Percentiles rank a stretch among this genome's conserved stretches.
Evolutionary conservation across 2,888 invertebrate genomes (phyloP).

Genomic region (Spodoptera littoralis): DNA sequence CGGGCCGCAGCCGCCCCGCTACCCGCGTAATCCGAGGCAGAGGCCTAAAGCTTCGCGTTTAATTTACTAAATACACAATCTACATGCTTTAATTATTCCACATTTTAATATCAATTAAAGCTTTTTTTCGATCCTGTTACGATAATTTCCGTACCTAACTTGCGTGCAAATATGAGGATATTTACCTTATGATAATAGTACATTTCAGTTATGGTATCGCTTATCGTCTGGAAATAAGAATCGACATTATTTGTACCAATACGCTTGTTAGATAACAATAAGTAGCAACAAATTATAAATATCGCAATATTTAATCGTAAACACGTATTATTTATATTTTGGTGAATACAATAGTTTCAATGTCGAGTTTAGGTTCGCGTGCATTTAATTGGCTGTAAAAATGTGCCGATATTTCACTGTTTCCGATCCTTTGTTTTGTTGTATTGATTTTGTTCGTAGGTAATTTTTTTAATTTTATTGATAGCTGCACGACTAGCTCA

Average conservation of each 20-base stretch:
- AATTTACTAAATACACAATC: too few relatives aligned
- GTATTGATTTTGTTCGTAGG: slow-evolving; percentile 13
- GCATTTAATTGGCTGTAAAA: slow-evolving; percentile 17
- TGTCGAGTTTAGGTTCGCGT: slow-evolving; percentile 22
- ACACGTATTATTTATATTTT: not conserved
- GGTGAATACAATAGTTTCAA: slow-evolving; percentile 2
- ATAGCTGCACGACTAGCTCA: too few relatives aligned
- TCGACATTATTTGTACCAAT: slow-evolving; percentile 4
- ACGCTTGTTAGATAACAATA: slow-evolving; percentile 9
- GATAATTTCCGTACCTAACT: too few relatives aligned
- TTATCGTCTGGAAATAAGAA: not conserved
- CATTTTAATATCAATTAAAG: too few relatives aligned
- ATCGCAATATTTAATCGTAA: slow-evolving; percentile 10
- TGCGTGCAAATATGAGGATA: too few relatives aligned
- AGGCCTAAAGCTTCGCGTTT: too few relatives aligned
- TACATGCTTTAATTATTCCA: too few relatives aligned
- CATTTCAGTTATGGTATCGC: slow-evolving; percentile 8
- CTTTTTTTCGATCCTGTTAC: too few relatives aligned
- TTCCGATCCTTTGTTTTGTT: slow-evolving; percentile 11
- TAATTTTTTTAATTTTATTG: too few relatives aligned
- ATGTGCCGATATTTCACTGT: not conserved
- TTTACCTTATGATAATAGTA: too few relatives aligned
- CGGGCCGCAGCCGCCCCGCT: too few relatives aligned
- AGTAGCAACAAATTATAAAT: slow-evolving; percentile 8
- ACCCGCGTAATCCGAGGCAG: too few relatives aligned